Evolutionary conservation across 2,888 invertebrate species (phyloP).

Genomic region (Piscicola geometra): DNA sequence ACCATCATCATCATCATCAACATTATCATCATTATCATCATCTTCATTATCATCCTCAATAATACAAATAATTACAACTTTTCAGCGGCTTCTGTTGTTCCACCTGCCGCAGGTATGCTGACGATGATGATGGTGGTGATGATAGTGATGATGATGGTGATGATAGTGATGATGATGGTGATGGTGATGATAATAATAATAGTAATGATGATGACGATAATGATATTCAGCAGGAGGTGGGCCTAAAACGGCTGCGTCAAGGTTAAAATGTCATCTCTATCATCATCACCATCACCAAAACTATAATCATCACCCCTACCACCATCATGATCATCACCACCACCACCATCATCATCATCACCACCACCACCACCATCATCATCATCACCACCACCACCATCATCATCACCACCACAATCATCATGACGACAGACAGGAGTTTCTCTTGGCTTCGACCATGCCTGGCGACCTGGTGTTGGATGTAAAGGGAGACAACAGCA

Average conservation of each 20-base stretch:
- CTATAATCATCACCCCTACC: no score
- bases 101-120: no score
- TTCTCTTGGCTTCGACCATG: neutral
- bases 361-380: conserved; percentile 8
- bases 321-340: no score
- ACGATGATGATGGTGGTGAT: neutral
- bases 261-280: no score
- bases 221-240: no score
- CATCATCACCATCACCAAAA: conserved; percentile 18
- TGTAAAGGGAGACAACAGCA: neutral
- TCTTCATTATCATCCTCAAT: conserved; percentile 6
- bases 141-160: neutral
- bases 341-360: neutral
- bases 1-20: conserved; percentile 39
- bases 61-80: no score
- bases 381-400: no score
- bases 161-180: no score
- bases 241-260: no score
- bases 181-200: no score
- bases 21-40: neutral
- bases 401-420: neutral
- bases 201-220: no score
- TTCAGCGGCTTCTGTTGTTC: no score
- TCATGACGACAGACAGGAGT: neutral
- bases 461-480: conserved; percentile 5